A percentile compares a stretch with the other conserved stretches of the same genome.
Conservation (phyloP, 2,113 vertebrate species). For the Brachyistius frenatus region DNA sequence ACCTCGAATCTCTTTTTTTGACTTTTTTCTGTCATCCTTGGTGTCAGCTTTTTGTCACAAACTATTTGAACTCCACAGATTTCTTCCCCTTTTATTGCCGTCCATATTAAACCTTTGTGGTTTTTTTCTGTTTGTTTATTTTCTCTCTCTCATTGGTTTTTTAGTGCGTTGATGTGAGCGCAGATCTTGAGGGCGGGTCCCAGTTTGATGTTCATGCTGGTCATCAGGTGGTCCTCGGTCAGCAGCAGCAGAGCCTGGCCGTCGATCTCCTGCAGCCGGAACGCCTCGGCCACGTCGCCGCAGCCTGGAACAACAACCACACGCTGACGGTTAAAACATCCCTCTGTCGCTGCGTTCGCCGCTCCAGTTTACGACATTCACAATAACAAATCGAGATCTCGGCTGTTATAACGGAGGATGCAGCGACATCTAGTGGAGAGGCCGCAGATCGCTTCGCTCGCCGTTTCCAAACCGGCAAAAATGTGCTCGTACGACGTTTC, state of each 20-base stretch:
- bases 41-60: conserved; percentile 42
- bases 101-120: not conserved
- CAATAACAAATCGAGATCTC: too few species aligned
- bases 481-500: too few species aligned
- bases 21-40: conserved; percentile 63
- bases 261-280: conserved; percentile 97
- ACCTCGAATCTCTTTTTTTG: conserved; percentile 53
- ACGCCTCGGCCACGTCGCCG: conserved; percentile 95
- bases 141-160: conserved; percentile 84
- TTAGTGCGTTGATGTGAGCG: conserved; percentile 96
- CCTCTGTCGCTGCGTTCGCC: too few species aligned
- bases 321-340: too few species aligned
- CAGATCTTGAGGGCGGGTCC: conserved; percentile 98
- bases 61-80: too few species aligned
- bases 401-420: too few species aligned
- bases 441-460: too few species aligned
- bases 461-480: too few species aligned
- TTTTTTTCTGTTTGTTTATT: not conserved
- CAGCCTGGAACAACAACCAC: conserved; percentile 85
- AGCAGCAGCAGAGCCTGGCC: conserved; percentile 97
- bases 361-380: too few species aligned
- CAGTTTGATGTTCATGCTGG: conserved; percentile 98
- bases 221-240: conserved; percentile 99
- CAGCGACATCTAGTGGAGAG: too few species aligned
- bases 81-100: conserved; percentile 56